Evolutionary conservation across 2,113 vertebrate species (phyloP).

Genomic region (Phyllostomus discolor): DNA sequence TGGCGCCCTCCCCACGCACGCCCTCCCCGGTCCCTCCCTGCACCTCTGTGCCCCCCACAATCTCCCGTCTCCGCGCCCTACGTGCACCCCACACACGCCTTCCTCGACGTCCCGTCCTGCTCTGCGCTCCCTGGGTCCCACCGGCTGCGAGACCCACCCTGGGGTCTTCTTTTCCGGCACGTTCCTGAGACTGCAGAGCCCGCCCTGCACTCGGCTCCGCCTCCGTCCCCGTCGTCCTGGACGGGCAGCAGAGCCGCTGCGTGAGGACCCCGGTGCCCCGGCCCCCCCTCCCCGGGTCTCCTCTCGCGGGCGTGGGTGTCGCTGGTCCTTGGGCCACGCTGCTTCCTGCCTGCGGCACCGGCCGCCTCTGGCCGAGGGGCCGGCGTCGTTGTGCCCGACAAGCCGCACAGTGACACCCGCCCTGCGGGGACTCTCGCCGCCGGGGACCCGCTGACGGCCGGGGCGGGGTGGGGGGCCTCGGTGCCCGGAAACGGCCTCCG

Average conservation of each 20-base stretch:
- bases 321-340: background rate
- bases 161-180: background rate
- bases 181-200: background rate
- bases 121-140: no score
- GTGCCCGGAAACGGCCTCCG: background rate
- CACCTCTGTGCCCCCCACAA: background rate
- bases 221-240: background rate
- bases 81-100: background rate
- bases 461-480: background rate
- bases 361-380: background rate
- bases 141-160: background rate
- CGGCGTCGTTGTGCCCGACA: no score
- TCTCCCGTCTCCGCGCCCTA: background rate
- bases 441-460: background rate
- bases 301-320: background rate
- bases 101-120: background rate
- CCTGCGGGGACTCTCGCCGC: background rate
- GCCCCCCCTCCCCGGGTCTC: background rate
- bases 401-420: no score
- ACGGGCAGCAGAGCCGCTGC: no score
- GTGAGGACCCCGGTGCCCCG: background rate
- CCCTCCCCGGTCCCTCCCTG: rapidly evolving
- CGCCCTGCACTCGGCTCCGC: no score
- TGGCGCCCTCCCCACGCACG: background rate
- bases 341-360: background rate